These are phyloP conservation scores for Paguma larvata DNA, from an alignment of 2,797 vertebrate genomes.

Conservation along the genomic window DNA sequence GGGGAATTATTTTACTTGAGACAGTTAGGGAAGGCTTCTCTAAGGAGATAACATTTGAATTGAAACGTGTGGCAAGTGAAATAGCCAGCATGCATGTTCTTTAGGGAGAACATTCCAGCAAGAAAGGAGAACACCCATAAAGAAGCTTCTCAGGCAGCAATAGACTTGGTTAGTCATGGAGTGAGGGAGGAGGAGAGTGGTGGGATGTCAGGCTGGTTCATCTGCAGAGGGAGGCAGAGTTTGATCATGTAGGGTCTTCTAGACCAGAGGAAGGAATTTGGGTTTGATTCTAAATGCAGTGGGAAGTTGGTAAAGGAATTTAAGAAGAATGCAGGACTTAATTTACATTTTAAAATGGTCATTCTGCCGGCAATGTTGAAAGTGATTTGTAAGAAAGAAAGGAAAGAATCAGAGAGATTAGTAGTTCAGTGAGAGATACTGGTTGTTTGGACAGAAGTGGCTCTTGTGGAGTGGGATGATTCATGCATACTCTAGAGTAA, in stretches of 20 bases:
- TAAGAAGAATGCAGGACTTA: background rate
- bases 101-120: background rate
- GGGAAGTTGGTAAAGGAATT: background rate
- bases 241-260: background rate
- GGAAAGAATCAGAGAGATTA: background rate
- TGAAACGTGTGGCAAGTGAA: background rate
- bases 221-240: background rate
- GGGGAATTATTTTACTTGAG: background rate
- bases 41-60: background rate
- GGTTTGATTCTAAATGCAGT: background rate
- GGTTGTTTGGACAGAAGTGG: background rate
- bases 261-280: background rate
- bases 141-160: background rate
- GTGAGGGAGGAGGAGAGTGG: background rate
- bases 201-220: background rate
- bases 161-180: background rate
- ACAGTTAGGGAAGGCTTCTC: background rate
- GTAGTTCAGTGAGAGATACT: background rate
- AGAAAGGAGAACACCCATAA: background rate
- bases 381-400: background rate
- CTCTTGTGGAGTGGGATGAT: background rate
- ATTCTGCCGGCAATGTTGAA: background rate
- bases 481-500: background rate
- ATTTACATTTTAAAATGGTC: background rate
- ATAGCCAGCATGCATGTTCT: background rate